Conservation (phyloP, 2,797 vertebrate genomes). For the Bradypus variegatus region DNA sequence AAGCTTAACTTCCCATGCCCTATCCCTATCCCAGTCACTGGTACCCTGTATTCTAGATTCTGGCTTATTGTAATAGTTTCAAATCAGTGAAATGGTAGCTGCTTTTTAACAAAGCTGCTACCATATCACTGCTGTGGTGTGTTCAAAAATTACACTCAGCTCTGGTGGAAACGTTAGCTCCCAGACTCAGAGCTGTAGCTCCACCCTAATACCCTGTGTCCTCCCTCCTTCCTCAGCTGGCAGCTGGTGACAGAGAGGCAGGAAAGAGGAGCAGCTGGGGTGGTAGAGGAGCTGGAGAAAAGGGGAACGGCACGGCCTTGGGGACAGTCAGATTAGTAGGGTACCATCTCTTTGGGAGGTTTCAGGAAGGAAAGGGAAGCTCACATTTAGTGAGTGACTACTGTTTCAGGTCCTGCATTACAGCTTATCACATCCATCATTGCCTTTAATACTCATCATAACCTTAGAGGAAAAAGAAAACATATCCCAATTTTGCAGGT, state of each 20-base stretch:
- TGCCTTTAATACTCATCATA: background rate
- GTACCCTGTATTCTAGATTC: too few species aligned
- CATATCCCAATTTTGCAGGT: background rate
- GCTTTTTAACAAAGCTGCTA: background rate
- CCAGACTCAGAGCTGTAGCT: background rate
- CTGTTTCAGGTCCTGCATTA: background rate
- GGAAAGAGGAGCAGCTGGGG: background rate
- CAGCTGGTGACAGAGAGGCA: background rate
- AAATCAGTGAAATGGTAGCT: background rate
- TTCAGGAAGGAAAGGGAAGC: background rate
- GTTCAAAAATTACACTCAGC: background rate
- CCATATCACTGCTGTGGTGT: background rate
- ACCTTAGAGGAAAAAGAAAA: background rate
- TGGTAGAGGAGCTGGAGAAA: background rate
- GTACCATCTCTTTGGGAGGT: too few species aligned
- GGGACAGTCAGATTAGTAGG: background rate
- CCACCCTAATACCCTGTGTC: background rate
- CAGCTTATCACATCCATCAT: background rate
- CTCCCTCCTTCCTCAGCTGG: background rate
- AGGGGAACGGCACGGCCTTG: background rate
- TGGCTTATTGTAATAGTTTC: too few species aligned
- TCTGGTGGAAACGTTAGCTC: background rate
- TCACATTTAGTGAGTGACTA: background rate
- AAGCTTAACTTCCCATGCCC: too few species aligned
- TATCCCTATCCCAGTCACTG: background rate